Conservation (phyloP, 2,113 vertebrate species). For the Bambusicola thoracicus region DNA sequence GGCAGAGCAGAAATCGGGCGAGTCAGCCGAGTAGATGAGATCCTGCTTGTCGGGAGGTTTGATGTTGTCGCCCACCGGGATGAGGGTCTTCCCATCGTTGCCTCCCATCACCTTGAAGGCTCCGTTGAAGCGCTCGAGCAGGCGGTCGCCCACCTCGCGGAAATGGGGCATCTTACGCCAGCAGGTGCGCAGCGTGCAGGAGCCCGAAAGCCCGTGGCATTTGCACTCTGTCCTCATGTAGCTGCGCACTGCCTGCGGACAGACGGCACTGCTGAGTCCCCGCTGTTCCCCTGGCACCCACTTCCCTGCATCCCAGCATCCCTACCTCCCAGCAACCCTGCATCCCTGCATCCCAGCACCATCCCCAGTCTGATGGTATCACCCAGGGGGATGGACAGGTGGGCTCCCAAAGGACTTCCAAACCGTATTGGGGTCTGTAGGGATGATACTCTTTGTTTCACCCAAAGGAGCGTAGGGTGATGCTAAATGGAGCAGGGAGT, state of each 20-base stretch:
- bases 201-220: conserved; percentile 95
- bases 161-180: conserved; percentile 98
- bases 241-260: conserved; percentile 89
- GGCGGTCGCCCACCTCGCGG: conserved; percentile 91
- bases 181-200: conserved; percentile 94
- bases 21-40: conserved; percentile 95
- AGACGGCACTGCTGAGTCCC: neutral
- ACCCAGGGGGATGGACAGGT: neutral
- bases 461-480: neutral
- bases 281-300: fast-evolving
- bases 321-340: too few relatives aligned
- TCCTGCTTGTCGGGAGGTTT: conserved; percentile 93
- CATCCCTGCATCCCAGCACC: neutral
- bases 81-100: conserved; percentile 94
- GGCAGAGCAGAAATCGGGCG: conserved; percentile 94
- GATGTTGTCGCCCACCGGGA: conserved; percentile 91
- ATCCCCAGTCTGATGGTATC: neutral
- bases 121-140: conserved; percentile 93
- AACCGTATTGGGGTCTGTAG: neutral
- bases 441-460: neutral
- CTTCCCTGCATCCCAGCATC: neutral
- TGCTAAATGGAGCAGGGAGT: neutral
- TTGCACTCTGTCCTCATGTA: conserved; percentile 98
- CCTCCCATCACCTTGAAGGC: conserved; percentile 97
- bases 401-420: neutral